These are phyloP conservation scores for Otus scops DNA, from an alignment of 2,797 vertebrate genomes.

Conservation along the genomic window DNA sequence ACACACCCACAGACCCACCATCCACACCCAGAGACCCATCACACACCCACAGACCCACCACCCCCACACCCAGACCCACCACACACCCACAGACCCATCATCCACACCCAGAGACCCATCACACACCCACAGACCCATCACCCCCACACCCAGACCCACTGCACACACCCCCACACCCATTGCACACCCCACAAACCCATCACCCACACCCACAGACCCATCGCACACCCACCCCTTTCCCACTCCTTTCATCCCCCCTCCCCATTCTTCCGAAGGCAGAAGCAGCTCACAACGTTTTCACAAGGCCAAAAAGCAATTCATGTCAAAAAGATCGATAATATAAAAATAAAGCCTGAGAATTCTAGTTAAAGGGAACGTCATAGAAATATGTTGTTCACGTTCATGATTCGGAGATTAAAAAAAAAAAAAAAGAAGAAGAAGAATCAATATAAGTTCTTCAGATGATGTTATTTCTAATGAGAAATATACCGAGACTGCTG, in stretches of 20 bases:
- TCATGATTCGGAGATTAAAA: slow-evolving; percentile 74
- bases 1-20: not conserved
- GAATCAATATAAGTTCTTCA: slow-evolving; percentile 77
- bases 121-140: not conserved
- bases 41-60: too few species aligned
- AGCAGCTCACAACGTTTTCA: slow-evolving; percentile 48
- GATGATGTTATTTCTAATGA: slow-evolving; percentile 82
- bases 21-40: too few species aligned
- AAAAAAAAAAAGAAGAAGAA: slow-evolving; percentile 5
- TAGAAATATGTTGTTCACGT: slow-evolving; percentile 78
- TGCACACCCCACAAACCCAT: not conserved
- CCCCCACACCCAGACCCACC: not conserved
- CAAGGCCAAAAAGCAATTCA: slow-evolving; percentile 74
- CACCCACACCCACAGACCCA: not conserved
- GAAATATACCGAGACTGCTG: slow-evolving; percentile 72
- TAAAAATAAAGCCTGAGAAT: slow-evolving; percentile 76
- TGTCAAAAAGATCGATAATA: slow-evolving; percentile 76
- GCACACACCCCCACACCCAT: not conserved
- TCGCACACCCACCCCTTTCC: not conserved
- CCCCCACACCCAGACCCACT: not conserved
- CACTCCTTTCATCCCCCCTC: not conserved
- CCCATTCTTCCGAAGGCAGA: slow-evolving; percentile 49
- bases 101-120: not conserved
- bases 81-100: not conserved
- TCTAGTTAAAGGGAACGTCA: slow-evolving; percentile 75